Evolutionary conservation across 2,797 vertebrate species (phyloP), one percentile per base, ranked within the genome.

Genomic region (Borostomias antarcticus): DNA sequence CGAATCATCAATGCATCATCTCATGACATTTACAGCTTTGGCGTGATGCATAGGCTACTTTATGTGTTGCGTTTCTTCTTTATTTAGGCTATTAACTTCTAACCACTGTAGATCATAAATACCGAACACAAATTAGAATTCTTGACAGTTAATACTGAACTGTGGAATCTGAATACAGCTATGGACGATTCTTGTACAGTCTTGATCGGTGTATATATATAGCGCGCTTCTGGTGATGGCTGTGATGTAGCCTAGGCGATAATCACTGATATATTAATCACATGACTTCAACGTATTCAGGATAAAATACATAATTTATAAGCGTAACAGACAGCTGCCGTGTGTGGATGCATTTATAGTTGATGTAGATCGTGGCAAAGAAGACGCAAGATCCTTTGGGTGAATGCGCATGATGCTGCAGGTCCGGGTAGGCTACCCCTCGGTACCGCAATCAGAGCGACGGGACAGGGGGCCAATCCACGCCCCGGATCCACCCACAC

Each of bases 321-420:
- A 37, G 15, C 57, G 10, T 15, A 25, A 40, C 21, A 25, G 11
- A 40, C 53, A 15, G 15, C 53, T 8, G 1, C 26, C 30, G 13
- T 40, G 5, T 15, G 35, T 23, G n/a, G 10, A 23, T 17, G 58
- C 23, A 40, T 40, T 40, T 26, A 40, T 13, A 17, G 37, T 28
- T 19, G n/a, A 33, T 7, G 5, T 58, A 10, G 19, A 10, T 37
- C 56, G 4, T 58, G 4, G 25, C 15, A 26, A 53, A 53, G 35
- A 51, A 51, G 58, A 58, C 21, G 13, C 15, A 11, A 13, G 58
- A 17, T 64, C 77, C 83, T 90, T 65, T 83, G 86, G 65, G 67
- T 92, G 91, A 94, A 91, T 97, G 95, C 96, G 96, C 96, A 98
- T 96, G 95, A 97, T 94, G 93, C 95, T 97, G 96, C 96, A 95